These are phyloP conservation scores for Troides oblongomaculatus DNA, from an alignment of 2,888 invertebrate genomes.

Conservation along the genomic window DNA sequence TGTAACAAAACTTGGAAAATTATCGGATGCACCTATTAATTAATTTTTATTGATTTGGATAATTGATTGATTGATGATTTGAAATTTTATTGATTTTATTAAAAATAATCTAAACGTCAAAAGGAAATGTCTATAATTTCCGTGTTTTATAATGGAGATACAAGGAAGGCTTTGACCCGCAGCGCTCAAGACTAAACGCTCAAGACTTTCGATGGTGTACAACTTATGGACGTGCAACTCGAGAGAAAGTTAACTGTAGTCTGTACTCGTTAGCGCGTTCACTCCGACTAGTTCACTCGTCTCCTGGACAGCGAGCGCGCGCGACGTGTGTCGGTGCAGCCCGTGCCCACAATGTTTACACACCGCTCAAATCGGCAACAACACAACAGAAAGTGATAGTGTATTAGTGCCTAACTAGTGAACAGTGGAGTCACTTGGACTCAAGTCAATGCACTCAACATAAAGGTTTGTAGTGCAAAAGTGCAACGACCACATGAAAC, in stretches of 20 bases:
- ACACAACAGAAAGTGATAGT: conserved; percentile 71
- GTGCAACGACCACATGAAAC: conserved; percentile 58
- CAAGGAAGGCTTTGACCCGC: conserved; percentile 68
- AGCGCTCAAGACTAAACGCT: conserved; percentile 45
- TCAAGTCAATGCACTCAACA: conserved; percentile 13
- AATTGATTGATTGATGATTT: no score
- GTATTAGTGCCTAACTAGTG: conserved; percentile 48
- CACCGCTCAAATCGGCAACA: conserved; percentile 49
- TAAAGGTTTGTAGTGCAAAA: conserved; percentile 44
- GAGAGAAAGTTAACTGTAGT: conserved; percentile 80
- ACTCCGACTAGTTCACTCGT: conserved; percentile 43
- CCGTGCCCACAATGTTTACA: conserved; percentile 53
- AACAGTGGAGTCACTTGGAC: conserved; percentile 39
- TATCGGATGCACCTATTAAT: no score
- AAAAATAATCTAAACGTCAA: neutral
- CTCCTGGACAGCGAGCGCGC: conserved; percentile 41
- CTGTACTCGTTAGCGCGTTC: conserved; percentile 68
- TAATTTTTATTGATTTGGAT: no score
- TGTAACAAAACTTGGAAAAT: no score
- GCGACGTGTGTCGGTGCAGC: conserved; percentile 9
- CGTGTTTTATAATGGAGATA: conserved; percentile 31
- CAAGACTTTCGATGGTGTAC: conserved; percentile 74
- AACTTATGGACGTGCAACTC: conserved; percentile 60
- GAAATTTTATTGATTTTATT: no score
- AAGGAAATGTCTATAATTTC: conserved; percentile 9